Evolutionary conservation across 2,888 invertebrate genomes (phyloP), one percentile per base, ranked within the genome.

Genomic region (Erebia ligea): DNA sequence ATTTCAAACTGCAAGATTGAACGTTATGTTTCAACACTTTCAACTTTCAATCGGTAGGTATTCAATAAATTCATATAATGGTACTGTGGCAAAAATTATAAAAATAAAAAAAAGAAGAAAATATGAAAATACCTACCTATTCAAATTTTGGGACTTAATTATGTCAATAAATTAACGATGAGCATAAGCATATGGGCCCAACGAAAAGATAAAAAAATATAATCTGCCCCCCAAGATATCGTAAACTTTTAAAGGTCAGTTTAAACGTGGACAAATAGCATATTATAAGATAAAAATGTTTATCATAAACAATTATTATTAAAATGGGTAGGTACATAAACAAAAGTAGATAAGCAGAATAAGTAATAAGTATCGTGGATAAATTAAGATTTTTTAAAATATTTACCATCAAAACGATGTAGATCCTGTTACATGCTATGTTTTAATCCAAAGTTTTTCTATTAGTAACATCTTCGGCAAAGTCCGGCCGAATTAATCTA

Each of bases 181-280:
- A 77, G 77, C 81, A 79, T 57, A 57, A 15, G 11, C 5, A 48
- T 48, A 81, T 79, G 78, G 72, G 73, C 76, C 81, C 81, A 81
- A 81, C 82, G 80, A 82, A 79, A 81, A 74, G 77, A 72, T 81
- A 81, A 82, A 83, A 80, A 79, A 80, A 78, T 84, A 86, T 85
- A 84, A 86, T 82, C 80, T 85, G n/a, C n/a, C n/a, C n/a, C n/a
- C n/a, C n/a, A n/a, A n/a, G 84, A 84, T 82, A 83, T 78, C 76
- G 73, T 76, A 81, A 84, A 82, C 82, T 82, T 78, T 76, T 63
- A 70, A 67, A 74, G 78, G 73, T 72, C 69, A 57, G 78, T 79
- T 72, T 58, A 74, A 81, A 76, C 67, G 52, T 40, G 42, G 45
- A 34, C 48, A 34, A 61, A 8, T 68, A 19, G 25, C 17, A 15